A percentile compares a stretch with the other conserved stretches of the same genome.
Evolutionary conservation across 2,888 invertebrate species (phyloP).

Genomic region (Salticus scenicus): DNA sequence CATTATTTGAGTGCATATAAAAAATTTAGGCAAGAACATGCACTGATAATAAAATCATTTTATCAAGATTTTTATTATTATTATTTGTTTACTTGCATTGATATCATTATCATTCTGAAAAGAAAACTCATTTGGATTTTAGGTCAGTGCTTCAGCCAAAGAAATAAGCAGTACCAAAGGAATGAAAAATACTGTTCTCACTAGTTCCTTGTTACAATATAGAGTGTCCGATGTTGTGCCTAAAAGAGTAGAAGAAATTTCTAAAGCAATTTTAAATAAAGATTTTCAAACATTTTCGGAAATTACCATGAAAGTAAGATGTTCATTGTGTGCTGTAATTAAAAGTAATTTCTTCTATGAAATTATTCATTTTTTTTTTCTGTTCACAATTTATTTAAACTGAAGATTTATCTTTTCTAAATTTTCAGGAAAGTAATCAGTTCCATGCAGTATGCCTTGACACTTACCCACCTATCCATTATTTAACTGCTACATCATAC

Average conservation of each 20-base stretch:
- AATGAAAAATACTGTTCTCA: conserved; percentile 88
- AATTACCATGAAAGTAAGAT: conserved; percentile 86
- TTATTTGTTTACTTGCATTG: no score
- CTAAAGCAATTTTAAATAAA: conserved; percentile 80
- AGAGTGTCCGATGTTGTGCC: conserved; percentile 86
- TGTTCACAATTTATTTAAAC: not conserved
- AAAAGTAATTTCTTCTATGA: not conserved
- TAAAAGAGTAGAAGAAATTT: conserved; percentile 81
- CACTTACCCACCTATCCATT: conserved; percentile 93
- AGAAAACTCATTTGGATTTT: conserved; percentile 14
- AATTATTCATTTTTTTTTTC: not conserved
- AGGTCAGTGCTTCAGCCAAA: conserved; percentile 82
- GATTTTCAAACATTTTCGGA: conserved; percentile 92
- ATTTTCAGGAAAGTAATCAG: conserved; percentile 89
- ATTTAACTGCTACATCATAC: conserved; percentile 92
- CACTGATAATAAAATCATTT: no score
- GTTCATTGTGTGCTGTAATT: no score
- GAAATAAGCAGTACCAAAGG: conserved; percentile 90
- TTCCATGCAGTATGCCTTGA: conserved; percentile 95
- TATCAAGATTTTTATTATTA: no score
- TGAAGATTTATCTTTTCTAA: not conserved
- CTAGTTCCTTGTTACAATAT: conserved; percentile 87
- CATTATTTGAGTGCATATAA: no score
- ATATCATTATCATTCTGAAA: no score
- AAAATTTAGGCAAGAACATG: no score